Evolutionary conservation across 2,113 vertebrate species (phyloP).

Genomic region (Dromas ardeola): DNA sequence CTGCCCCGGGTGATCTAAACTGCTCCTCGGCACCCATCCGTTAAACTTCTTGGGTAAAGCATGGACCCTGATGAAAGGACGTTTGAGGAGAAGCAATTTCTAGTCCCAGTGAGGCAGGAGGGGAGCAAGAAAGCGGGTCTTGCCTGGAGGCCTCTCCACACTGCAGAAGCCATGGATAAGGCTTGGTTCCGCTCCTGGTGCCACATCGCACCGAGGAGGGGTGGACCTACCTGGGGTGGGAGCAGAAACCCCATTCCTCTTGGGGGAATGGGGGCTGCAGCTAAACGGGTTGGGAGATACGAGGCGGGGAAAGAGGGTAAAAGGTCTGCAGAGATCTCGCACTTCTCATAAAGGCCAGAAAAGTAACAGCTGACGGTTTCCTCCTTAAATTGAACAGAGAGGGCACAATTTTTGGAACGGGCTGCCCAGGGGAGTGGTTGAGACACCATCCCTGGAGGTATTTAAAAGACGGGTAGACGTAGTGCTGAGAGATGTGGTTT

Average conservation of each 20-base stretch:
- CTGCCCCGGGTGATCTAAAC: neutral
- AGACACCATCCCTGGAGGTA: no score
- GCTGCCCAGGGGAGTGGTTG: no score
- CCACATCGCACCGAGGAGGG: rapidly evolving
- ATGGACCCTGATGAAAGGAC: rapidly evolving
- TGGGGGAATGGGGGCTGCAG: neutral
- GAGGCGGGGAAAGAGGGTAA: neutral
- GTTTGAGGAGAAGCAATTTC: neutral
- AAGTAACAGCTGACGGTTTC: neutral
- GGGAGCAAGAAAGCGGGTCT: rapidly evolving
- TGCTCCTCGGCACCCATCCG: neutral
- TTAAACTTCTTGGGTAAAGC: neutral
- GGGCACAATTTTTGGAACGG: no score
- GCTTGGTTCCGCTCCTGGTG: neutral
- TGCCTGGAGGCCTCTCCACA: neutral
- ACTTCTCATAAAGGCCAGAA: neutral
- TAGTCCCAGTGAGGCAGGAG: neutral
- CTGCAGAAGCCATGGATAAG: neutral
- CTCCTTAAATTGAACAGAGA: neutral
- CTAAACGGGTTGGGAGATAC: neutral
- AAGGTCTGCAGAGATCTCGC: neutral
- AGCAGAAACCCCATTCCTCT: neutral
- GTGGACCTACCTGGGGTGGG: neutral
- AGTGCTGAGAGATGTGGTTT: no score
- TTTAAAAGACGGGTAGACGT: no score